Base-by-base conservation (phyloP, 1,140 invertebrate species). In the Pachypeltis micranthus region DNA sequence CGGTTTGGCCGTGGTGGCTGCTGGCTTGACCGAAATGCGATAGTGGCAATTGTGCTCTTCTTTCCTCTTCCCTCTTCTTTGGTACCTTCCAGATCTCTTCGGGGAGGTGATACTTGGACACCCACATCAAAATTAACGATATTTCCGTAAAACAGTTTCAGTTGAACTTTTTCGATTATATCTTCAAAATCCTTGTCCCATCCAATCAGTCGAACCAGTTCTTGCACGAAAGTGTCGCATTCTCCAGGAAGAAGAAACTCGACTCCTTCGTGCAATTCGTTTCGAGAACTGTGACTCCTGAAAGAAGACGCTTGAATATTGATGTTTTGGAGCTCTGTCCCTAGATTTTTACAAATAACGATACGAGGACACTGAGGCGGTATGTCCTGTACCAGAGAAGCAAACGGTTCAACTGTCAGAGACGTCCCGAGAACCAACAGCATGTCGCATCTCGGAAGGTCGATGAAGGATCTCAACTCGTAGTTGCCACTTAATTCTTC, bases 391-490 rank as follows among this genome's bases (percentile, higher is more conserved):
- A 55, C 28, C 2, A 96, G 78, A n/a, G 90, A 91, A n/a, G 92
- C 91, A 80, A 98, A 97, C 1, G 95, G 95, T 66, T 96, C 91
- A 0, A 98, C 93, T 67, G 86, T 85, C 55, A 98, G 79, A 21
- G 93, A 96, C 1, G 95, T 96, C 4, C 95, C 95, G 83, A 98
- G 87, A 2, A 98, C 88, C 60, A 98, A 91, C 3, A 98, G 79
- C 61, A 97, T 77, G 77, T 98, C 94, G 75, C 93, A 96, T 62
- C 87, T 76, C 34, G 78, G 73, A 72, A 97, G 93, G 77, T 98
- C 95, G 65, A 81, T 73, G 21, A 78, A 74, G 2, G 83, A 75
- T 57, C 80, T 78, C 16, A 72, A 69, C 68, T 86, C 84, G 75
- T 93, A 96, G 61, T 83, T 80, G 0, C 79, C 71, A 0, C 93